Percentiles rank a stretch among this genome's conserved stretches.
Conservation (phyloP, 2,797 vertebrate species). For the Chelonia mydas region DNA sequence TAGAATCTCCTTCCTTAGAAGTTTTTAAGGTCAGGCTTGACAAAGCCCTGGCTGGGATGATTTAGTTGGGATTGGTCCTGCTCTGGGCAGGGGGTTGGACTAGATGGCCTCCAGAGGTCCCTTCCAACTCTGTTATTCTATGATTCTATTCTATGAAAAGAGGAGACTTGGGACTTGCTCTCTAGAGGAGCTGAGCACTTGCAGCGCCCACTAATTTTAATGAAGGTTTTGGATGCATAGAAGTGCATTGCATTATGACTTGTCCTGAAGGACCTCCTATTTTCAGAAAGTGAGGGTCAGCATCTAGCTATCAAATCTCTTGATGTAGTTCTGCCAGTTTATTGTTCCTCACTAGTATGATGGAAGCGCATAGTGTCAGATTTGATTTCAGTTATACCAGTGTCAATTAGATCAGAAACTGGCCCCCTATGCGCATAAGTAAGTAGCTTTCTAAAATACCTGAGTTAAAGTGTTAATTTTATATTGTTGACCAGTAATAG, state of each 20-base stretch:
- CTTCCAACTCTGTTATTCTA: no score
- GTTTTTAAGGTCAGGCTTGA: no score
- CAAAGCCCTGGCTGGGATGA: no score
- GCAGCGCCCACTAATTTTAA: neutral
- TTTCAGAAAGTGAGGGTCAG: neutral
- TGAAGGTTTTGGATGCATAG: neutral
- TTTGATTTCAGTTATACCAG: neutral
- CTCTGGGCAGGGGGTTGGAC: no score
- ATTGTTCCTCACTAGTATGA: neutral
- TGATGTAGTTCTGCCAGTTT: neutral
- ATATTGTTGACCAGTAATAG: neutral
- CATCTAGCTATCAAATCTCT: neutral
- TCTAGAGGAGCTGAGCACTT: neutral
- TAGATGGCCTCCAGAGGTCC: no score
- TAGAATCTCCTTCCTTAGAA: no score
- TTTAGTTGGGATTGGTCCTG: no score
- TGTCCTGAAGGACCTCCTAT: neutral
- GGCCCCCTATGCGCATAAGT: neutral
- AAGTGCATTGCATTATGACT: rapidly evolving
- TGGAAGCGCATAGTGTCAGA: neutral
- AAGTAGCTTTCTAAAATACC: neutral
- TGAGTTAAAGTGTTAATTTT: neutral
- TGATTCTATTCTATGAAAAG: no score
- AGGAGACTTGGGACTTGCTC: neutral
- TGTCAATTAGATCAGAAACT: neutral